phyloP scores from a whole-genome alignment of 1,140 invertebrate genomes.

The Lepidurus couesii region DNA sequence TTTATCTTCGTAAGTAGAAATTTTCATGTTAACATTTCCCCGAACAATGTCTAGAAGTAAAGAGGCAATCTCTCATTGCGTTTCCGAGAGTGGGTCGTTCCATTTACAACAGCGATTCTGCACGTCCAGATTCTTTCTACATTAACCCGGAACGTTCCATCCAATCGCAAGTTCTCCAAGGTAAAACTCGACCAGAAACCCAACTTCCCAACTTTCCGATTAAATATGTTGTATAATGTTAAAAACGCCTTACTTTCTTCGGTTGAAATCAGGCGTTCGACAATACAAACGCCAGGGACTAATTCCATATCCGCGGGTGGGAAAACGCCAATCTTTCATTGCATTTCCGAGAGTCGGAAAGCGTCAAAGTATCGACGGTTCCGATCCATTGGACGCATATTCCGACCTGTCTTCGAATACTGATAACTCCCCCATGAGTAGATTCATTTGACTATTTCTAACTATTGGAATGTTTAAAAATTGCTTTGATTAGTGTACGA shows the following conservation, averaged over 20 bases:
- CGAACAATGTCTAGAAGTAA: not conserved
- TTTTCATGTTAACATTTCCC: not conserved
- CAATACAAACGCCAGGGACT: slow-evolving; percentile 29
- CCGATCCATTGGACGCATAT: not conserved
- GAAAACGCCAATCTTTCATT: slow-evolving; percentile 34
- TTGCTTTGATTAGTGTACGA: not conserved
- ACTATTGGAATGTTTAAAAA: not conserved
- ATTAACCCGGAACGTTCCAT: not conserved
- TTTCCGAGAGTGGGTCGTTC: slow-evolving; percentile 34
- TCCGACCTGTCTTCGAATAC: not conserved
- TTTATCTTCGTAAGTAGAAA: not conserved
- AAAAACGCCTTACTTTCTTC: not conserved
- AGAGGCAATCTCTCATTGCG: slow-evolving; percentile 33
- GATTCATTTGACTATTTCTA: not conserved
- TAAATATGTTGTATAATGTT: no score
- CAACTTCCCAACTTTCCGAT: not conserved
- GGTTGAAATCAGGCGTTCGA: not conserved
- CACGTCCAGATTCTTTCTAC: not conserved
- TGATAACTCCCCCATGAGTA: not conserved
- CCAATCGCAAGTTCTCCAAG: not conserved
- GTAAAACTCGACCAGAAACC: not conserved
- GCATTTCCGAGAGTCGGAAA: slow-evolving; percentile 33
- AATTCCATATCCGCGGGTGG: slow-evolving; percentile 33
- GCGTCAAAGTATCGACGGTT: not conserved
- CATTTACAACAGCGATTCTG: not conserved